Base-by-base conservation (phyloP, 2,797 vertebrate genomes). In the Syngnathus acus region DNA sequence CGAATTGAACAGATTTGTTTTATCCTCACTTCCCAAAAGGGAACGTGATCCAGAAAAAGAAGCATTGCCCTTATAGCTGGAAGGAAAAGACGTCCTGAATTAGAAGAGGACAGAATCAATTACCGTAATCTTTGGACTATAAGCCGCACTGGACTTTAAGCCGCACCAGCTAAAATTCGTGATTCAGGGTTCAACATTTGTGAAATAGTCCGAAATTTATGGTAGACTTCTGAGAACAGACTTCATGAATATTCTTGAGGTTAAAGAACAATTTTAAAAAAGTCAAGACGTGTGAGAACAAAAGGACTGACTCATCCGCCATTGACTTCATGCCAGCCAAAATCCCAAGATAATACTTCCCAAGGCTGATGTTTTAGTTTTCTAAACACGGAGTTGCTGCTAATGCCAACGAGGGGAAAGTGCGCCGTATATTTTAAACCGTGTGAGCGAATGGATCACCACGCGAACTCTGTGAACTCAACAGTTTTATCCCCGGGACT, bases 351-450 rank as follows among this genome's bases (percentile, higher is more conserved):
- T 38, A 54, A 6, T 73, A 71, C 47, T 64, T 71, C 65, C 47
- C 68, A 43, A 39, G 37, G 32, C 16, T 8, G 55, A 26, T 11
- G 21, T 59, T 73, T 69, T 69, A 13, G 61, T 32, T 32, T 71
- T 65, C 68, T 55, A 59, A 75, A 69, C 75, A 75, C 32, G 1
- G 55, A 65, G 23, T 39, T 17, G 60, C n/a, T 61, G n/a, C 39
- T 21, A 21, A 59, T 54, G 21, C 23, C 23, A 54, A 13, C 53
- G 1, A n/a, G 53, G 11, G 26, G n/a, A 13, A 54, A 54, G 32
- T 32, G 32, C 32, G 4, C 32, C 32, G 32, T 32, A 32, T 4
- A 32, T 32, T 32, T 32, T 4, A 32, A 32, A 32, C 32, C 32
- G 32, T 32, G 26, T 32, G 32, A 32, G 32, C 32, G 32, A 59